These are phyloP conservation scores for Colossoma macropomum DNA, from an alignment of 2,113 vertebrate genomes.

Conservation along the genomic window DNA sequence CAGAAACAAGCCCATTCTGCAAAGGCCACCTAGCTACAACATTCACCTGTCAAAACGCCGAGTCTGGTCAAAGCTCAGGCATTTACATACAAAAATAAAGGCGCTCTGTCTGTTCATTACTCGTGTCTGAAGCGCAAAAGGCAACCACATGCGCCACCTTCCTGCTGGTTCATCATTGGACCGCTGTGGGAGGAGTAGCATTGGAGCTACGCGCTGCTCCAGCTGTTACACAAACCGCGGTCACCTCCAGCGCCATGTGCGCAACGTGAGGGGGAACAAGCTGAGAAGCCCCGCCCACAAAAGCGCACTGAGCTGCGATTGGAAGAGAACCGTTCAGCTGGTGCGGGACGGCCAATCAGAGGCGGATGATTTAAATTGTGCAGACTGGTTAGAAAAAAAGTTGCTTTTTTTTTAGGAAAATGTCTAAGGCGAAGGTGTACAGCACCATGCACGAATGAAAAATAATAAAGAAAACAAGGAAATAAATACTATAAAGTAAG, in stretches of 20 bases:
- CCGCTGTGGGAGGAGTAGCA: constrained; percentile 56
- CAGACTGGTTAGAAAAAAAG: too few species aligned
- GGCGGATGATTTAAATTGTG: too few species aligned
- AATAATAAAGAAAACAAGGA: too few species aligned
- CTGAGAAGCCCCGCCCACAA: constrained; percentile 47
- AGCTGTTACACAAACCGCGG: constrained; percentile 72
- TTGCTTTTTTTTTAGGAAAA: too few species aligned
- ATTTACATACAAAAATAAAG: neutral
- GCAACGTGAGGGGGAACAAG: constrained; percentile 67
- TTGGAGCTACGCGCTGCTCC: constrained; percentile 58
- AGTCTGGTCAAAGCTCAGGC: constrained; percentile 32
- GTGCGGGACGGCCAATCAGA: constrained; percentile 42
- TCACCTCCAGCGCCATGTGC: constrained; percentile 68
- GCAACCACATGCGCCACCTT: constrained; percentile 67
- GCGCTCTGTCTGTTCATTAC: neutral
- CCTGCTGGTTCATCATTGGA: constrained; percentile 49
- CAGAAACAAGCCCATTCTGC: constrained; percentile 78
- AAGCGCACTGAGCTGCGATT: constrained; percentile 65
- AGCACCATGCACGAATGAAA: too few species aligned
- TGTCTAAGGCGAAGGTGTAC: too few species aligned
- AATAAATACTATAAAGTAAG: too few species aligned
- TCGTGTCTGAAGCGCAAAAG: constrained; percentile 41
- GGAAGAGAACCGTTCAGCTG: constrained; percentile 22
- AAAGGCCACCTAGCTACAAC: constrained; percentile 47
- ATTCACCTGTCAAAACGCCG: constrained; percentile 38